Conservation (phyloP, 2,888 invertebrate genomes). For the Lysandra bellargus region DNA sequence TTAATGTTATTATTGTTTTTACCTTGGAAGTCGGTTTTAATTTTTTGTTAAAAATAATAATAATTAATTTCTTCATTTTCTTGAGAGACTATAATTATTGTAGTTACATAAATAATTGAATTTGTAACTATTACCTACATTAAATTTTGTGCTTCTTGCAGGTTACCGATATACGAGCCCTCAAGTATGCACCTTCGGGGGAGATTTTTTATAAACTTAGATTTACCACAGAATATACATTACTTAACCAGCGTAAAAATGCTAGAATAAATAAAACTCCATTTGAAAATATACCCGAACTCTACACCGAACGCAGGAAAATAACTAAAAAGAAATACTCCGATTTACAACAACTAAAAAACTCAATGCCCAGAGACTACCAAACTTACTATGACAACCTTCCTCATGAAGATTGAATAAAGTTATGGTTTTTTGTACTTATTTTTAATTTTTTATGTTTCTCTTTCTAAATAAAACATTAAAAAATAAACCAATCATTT, state of each 20-base stretch:
- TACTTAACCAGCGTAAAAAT: conserved; percentile 33
- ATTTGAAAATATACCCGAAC: conserved; percentile 16
- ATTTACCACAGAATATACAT: conserved; percentile 32
- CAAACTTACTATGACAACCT: conserved; percentile 38
- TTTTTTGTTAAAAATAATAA: too few relatives aligned
- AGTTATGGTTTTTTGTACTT: background rate
- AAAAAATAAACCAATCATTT: conserved; percentile 10
- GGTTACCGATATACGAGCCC: conserved; percentile 35
- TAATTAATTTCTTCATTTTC: too few relatives aligned
- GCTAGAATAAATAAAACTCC: conserved; percentile 6
- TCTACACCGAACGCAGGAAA: conserved; percentile 30
- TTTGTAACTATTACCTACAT: background rate
- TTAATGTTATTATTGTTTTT: too few relatives aligned
- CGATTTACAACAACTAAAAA: conserved; percentile 33
- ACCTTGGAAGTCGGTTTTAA: too few relatives aligned
- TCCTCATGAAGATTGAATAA: conserved; percentile 32
- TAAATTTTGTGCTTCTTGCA: conserved; percentile 18
- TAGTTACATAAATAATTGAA: background rate
- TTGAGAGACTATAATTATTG: background rate
- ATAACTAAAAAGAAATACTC: conserved; percentile 17
- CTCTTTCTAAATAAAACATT: background rate
- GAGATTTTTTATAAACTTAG: conserved; percentile 32
- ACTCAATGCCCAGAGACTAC: conserved; percentile 32
- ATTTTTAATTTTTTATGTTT: too few relatives aligned
- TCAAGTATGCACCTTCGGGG: background rate